A percentile compares a stretch with the other conserved stretches of the same genome.
Evolutionary conservation across 2,113 vertebrate species (phyloP).

Genomic region (Jacana jacana): DNA sequence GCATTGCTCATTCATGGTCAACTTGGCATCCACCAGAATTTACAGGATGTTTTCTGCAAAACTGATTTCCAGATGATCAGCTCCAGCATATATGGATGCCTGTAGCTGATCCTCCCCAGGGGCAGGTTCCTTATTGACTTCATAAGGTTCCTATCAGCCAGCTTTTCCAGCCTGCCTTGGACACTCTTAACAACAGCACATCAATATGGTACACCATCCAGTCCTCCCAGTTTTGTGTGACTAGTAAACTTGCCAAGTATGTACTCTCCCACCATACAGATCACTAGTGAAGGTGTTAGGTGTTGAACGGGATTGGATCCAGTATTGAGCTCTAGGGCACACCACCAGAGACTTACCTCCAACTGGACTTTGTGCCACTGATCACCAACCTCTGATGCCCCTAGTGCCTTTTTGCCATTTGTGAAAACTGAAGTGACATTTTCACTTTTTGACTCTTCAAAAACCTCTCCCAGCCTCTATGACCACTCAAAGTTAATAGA

Average conservation of each 20-base stretch:
- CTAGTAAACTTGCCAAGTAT: not conserved
- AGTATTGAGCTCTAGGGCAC: not conserved
- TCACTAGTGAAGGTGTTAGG: not conserved
- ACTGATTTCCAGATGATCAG: not conserved
- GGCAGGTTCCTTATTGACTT: not conserved
- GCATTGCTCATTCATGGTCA: rapidly evolving
- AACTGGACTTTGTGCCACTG: not conserved
- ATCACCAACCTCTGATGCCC: not conserved
- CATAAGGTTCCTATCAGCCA: not conserved
- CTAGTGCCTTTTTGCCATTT: not conserved
- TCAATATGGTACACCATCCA: not conserved
- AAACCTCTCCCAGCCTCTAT: not conserved
- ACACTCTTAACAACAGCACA: not conserved
- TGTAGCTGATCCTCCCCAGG: not conserved
- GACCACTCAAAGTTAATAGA: not conserved
- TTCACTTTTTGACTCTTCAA: not conserved
- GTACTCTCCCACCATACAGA: not conserved
- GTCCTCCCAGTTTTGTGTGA: not conserved
- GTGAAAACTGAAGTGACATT: not conserved
- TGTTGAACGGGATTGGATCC: not conserved
- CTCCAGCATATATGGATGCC: not conserved
- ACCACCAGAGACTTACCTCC: not conserved
- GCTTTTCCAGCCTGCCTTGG: not conserved
- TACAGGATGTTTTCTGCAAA: not conserved
- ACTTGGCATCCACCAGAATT: not conserved